These are phyloP conservation scores for Phrynosoma platyrhinos DNA, from an alignment of 2,113 vertebrate species.

Conservation along the genomic window DNA sequence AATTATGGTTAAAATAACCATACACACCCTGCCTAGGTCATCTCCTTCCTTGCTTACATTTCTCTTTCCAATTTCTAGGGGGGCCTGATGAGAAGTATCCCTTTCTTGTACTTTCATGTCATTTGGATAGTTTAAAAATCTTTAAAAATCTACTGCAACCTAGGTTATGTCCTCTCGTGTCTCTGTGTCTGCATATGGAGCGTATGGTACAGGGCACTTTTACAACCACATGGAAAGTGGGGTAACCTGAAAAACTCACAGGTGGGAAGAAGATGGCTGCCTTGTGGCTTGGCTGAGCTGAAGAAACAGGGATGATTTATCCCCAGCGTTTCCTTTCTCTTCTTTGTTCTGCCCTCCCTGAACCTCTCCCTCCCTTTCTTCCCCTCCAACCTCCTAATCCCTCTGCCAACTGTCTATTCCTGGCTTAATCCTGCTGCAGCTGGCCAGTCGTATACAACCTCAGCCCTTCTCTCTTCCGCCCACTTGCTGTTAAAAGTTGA, in stretches of 20 bases:
- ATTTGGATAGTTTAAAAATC: too few relatives aligned
- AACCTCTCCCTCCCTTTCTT: neutral
- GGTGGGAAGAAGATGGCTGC: neutral
- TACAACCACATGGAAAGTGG: neutral
- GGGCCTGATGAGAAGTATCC: too few relatives aligned
- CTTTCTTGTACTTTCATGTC: too few relatives aligned
- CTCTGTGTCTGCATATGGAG: too few relatives aligned
- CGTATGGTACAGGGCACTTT: neutral
- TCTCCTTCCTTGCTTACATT: too few relatives aligned
- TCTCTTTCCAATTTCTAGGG: too few relatives aligned
- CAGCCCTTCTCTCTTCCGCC: neutral
- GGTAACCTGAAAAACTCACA: neutral
- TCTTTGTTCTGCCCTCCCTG: neutral
- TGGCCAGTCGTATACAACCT: neutral
- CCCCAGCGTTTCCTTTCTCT: neutral
- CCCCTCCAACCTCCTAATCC: neutral
- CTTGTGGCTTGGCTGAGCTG: neutral
- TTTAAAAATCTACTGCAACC: too few relatives aligned
- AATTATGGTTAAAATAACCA: too few relatives aligned
- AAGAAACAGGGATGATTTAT: neutral
- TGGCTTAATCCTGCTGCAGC: constrained; percentile 21
- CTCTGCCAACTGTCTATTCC: constrained; percentile 26
- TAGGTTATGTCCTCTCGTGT: too few relatives aligned
- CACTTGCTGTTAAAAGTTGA: neutral
- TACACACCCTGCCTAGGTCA: too few relatives aligned